Evolutionary conservation across 2,797 vertebrate species (phyloP).

Genomic region (Halcyon badia): DNA sequence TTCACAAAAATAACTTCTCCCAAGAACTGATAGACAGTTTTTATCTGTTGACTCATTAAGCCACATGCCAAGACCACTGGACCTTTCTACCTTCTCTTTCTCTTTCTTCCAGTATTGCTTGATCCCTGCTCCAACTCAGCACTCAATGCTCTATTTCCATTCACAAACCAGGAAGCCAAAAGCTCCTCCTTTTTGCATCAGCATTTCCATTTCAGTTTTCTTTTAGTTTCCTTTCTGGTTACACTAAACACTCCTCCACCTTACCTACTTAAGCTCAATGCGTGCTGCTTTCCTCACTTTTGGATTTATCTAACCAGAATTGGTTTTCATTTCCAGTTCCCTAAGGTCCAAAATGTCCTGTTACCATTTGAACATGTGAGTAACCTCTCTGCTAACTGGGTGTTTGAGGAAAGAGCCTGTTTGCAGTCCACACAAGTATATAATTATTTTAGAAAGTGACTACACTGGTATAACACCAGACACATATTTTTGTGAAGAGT

Average conservation of each 20-base stretch:
- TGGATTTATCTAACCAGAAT: background rate
- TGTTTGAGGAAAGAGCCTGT: background rate
- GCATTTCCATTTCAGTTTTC: background rate
- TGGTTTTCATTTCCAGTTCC: background rate
- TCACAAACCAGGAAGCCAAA: background rate
- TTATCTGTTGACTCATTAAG: background rate
- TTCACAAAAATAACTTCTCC: background rate
- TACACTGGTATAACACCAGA: background rate
- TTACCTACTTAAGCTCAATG: background rate
- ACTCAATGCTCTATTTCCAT: background rate
- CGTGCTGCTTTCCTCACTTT: background rate
- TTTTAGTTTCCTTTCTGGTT: background rate
- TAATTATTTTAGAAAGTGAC: background rate
- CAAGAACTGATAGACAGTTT: background rate
- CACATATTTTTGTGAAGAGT: background rate
- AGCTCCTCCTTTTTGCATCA: background rate
- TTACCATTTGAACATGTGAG: fast-evolving
- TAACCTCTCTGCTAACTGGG: background rate
- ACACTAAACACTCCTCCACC: background rate
- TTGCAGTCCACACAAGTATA: background rate
- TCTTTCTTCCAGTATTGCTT: background rate
- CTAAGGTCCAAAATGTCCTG: background rate
- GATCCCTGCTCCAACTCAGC: background rate
- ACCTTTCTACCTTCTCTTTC: background rate
- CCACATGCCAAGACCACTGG: background rate